Conservation (phyloP, 2,113 vertebrate species). For the Ciconia stormi region DNA sequence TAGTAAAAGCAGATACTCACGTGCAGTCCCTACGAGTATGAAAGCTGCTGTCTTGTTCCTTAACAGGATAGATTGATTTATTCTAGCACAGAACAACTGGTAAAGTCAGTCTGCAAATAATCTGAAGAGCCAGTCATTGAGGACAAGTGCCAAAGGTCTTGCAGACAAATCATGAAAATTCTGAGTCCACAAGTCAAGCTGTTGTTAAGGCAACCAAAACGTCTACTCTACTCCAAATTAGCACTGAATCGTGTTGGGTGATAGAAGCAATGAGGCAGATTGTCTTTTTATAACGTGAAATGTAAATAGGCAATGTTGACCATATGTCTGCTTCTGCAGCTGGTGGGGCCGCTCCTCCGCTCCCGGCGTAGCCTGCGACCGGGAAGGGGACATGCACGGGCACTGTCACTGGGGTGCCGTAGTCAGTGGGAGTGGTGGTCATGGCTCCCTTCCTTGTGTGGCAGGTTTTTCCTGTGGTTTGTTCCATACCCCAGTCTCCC, state of each 20-base stretch:
- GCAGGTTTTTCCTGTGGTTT: not conserved
- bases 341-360: accelerated
- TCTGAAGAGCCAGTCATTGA: not conserved
- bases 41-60: not conserved
- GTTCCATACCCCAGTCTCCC: accelerated
- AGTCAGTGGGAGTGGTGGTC: too few relatives aligned
- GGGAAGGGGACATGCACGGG: accelerated
- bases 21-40: accelerated
- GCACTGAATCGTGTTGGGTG: accelerated
- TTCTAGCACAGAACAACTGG: not conserved
- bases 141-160: not conserved
- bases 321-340: not conserved
- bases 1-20: not conserved
- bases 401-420: not conserved
- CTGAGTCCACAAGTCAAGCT: not conserved
- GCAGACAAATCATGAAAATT: not conserved
- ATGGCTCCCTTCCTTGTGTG: accelerated
- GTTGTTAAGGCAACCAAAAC: not conserved
- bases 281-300: not conserved
- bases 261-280: not conserved
- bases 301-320: accelerated
- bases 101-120: not conserved
- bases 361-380: accelerated
- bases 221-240: not conserved
- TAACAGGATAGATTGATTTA: not conserved